These are phyloP conservation scores for Forbesichthys papilliferus DNA, from an alignment of 2,113 vertebrate genomes.

Conservation along the genomic window DNA sequence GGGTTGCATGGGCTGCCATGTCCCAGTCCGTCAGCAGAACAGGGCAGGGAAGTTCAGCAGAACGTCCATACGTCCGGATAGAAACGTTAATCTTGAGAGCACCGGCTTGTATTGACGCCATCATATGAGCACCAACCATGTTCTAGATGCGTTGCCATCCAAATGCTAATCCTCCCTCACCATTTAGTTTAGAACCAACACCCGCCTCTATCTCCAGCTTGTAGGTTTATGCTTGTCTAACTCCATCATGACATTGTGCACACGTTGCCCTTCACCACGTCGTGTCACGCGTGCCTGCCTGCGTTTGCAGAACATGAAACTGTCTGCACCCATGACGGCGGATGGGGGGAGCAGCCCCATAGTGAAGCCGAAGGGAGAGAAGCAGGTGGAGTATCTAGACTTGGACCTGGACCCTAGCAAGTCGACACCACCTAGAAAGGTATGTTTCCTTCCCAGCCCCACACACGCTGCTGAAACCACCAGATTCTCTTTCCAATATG, in stretches of 20 bases:
- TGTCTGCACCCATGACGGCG: constrained; percentile 71
- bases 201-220: background rate
- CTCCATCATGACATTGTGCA: constrained; percentile 8
- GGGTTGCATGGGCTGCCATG: constrained; percentile 67
- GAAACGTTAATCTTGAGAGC: too few species aligned
- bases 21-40: constrained; percentile 25
- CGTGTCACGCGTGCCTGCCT: constrained; percentile 17
- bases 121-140: background rate
- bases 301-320: constrained; percentile 72
- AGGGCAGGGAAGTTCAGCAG: constrained; percentile 12
- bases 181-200: constrained; percentile 55
- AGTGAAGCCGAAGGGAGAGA: constrained; percentile 95
- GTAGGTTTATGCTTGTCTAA: background rate
- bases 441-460: constrained; percentile 34
- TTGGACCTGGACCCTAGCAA: constrained; percentile 93
- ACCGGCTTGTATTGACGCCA: too few species aligned
- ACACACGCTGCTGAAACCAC: background rate
- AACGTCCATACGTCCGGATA: background rate
- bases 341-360: constrained; percentile 92
- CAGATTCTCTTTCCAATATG: too few species aligned
- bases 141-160: constrained; percentile 46
- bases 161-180: constrained; percentile 53
- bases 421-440: constrained; percentile 95
- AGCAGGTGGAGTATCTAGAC: constrained; percentile 97
- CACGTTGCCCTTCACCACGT: constrained; percentile 8